These are phyloP conservation scores for Pristiophorus japonicus DNA, from an alignment of 2,113 vertebrate genomes.

Conservation along the genomic window DNA sequence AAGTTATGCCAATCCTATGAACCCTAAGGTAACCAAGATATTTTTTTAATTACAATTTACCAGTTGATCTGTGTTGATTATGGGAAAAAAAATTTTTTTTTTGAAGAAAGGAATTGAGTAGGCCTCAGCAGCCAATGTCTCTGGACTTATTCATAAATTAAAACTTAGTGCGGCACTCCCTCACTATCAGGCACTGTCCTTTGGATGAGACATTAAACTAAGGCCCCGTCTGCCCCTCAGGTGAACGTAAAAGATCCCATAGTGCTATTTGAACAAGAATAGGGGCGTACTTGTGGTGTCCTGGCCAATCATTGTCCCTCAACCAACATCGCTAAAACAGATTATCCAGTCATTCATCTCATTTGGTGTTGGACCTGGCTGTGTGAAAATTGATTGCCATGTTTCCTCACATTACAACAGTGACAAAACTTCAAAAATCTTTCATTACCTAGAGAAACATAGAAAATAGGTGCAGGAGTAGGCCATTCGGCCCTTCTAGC, in stretches of 20 bases:
- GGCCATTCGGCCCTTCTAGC: too few relatives aligned
- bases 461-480: too few relatives aligned
- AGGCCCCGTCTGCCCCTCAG: neutral
- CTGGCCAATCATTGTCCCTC: neutral
- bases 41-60: neutral
- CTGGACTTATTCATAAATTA: neutral
- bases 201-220: neutral
- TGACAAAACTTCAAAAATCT: neutral
- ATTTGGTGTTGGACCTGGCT: neutral
- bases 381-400: neutral
- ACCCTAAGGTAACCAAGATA: neutral
- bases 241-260: neutral
- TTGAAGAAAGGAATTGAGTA: neutral
- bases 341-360: neutral
- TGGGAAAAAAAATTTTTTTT: neutral
- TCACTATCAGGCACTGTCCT: neutral
- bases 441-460: too few relatives aligned
- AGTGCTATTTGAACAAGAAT: neutral
- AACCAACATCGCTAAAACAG: neutral
- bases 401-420: neutral
- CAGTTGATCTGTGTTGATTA: neutral
- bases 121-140: neutral
- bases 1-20: neutral
- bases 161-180: neutral
- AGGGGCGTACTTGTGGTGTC: neutral